Evolutionary conservation across 2,888 invertebrate species (phyloP).

Genomic region (Noctua pronuba): DNA sequence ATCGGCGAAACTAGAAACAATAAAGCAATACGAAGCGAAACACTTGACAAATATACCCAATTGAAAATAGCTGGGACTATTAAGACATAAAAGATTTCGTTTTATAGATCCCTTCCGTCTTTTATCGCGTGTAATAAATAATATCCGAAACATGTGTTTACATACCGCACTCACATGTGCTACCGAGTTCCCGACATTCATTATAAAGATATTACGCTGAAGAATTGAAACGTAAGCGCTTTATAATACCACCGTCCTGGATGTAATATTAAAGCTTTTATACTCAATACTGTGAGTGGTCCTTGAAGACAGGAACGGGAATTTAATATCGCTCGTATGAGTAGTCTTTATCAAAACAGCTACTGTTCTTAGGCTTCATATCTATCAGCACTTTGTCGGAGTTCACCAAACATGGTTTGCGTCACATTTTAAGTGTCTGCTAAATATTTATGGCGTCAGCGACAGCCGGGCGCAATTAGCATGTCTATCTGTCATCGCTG

Average conservation of each 20-base stretch:
- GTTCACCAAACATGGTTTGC: constrained; percentile 48
- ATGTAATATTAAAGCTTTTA: constrained; percentile 30
- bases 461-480: constrained; percentile 71
- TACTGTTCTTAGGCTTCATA: constrained; percentile 22
- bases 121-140: constrained; percentile 58
- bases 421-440: constrained; percentile 64
- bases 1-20: background rate
- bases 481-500: constrained; percentile 67
- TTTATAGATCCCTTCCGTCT: constrained; percentile 48
- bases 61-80: constrained; percentile 17
- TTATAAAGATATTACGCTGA: constrained; percentile 57
- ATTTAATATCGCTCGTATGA: constrained; percentile 11
- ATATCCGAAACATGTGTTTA: constrained; percentile 54
- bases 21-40: constrained; percentile 2
- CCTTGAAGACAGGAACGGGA: constrained; percentile 4
- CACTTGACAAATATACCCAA: constrained; percentile 8
- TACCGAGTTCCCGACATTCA: constrained; percentile 41
- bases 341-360: constrained; percentile 30
- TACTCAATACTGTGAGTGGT: constrained; percentile 25
- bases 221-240: constrained; percentile 49
- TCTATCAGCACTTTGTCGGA: constrained; percentile 46
- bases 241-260: constrained; percentile 36
- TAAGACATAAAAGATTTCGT: constrained; percentile 33
- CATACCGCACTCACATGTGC: constrained; percentile 55
- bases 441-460: constrained; percentile 69